Conservation (phyloP, 2,113 vertebrate species). For the Gallinago media region DNA sequence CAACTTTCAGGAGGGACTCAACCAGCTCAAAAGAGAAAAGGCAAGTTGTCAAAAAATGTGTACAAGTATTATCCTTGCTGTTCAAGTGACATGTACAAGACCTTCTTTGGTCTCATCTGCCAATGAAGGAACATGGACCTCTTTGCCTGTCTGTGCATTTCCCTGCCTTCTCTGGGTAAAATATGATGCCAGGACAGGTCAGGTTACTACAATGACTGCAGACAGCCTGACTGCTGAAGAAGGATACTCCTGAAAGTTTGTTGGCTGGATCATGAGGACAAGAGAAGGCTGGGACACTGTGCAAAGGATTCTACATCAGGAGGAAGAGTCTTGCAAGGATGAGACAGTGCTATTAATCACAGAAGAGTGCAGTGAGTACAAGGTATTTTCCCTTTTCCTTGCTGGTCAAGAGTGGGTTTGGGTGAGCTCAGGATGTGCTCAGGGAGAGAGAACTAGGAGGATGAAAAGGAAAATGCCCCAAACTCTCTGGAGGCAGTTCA, state of each 20-base stretch:
- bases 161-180: neutral
- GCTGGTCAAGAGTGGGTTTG: neutral
- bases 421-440: neutral
- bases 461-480: neutral
- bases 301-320: neutral
- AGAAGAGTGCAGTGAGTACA: neutral
- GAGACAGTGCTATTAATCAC: neutral
- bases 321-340: neutral
- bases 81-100: neutral
- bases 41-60: neutral
- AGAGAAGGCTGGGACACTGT: neutral
- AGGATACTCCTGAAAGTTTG: neutral
- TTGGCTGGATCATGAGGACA: neutral
- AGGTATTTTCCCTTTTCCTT: neutral
- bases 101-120: neutral
- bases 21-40: neutral
- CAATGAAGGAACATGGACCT: neutral
- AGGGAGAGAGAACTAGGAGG: neutral
- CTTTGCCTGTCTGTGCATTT: neutral
- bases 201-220: accelerated
- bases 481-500: neutral
- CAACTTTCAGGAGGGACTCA: neutral
- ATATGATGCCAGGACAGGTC: neutral
- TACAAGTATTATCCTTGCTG: neutral
- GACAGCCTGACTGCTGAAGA: neutral